Base-by-base conservation (phyloP, 2,797 vertebrate species). In the Perodicticus potto region DNA sequence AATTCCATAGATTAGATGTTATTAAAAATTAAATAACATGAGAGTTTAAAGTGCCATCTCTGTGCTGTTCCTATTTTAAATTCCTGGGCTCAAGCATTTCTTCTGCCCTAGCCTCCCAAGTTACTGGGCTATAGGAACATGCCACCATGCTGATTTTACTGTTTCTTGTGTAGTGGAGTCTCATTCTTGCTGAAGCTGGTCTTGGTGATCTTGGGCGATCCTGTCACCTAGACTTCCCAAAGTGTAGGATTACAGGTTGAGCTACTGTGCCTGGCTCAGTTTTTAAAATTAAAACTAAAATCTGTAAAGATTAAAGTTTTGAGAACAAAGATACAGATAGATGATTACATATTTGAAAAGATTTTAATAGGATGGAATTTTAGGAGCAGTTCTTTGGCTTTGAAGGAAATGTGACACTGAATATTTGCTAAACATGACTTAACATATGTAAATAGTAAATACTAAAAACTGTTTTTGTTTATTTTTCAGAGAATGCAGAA, bases 401-500 rank as follows among this genome's bases (percentile, higher is more conserved):
- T 91, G 34, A 95, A 78, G 65, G 90, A 95, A 97, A 89, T 40
- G 84, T 93, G 49, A 2, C 29, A 76, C 17, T 88, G 37, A 80
- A 59, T 91, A 59, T 72, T 83, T 95, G 34, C 61, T 97, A 53
- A 95, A 90, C 4, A n/a, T 65, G 12, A 74, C 82, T 93, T 96
- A 92, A 89, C 23, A 61, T 91, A 45, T 93, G 25, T 67, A 91
- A 86, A 76, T 88, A 97, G 32, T 94, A 97, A 69, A 82, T 57
- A 94, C 34, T 95, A 74, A 87, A 95, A 97, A n/a, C 19, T 67
- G 3, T n/a, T 12, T 95, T 14, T 97, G 95, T 37, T 97, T 98
- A 93, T 7, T 98, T 98, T 99, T 98, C 98, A 99, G 99, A 99
- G 98, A 99, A 99, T 96, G 99, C 99, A 2, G 99, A 99, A 95